Base-by-base conservation (phyloP, 2,888 invertebrate species). In the Catotricha subobsoleta region DNA sequence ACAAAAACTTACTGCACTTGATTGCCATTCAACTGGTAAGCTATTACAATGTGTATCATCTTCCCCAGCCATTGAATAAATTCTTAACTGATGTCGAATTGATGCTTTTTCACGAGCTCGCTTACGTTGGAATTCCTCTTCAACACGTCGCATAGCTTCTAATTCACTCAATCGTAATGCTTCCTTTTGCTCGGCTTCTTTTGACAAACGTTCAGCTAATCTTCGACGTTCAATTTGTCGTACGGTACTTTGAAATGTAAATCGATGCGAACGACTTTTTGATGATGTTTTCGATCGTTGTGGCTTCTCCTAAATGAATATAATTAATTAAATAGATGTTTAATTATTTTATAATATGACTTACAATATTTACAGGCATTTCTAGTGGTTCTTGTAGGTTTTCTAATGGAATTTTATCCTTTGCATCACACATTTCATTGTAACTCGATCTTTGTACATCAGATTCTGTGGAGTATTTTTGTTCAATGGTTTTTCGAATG, bases 61-160 rank as follows among this genome's bases (percentile, higher is more conserved):
- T 4, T 19, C 13, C 7, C 20, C 35, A n/a, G n/a, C n/a, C 52
- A 77, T 69, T 39, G 73, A 76, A 52, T 76, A 79, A 18, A 82
- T 62, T 34, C 80, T 62, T 48, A 83, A 60, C 56, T 83, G 83
- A 49, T 83, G 80, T 21, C 81, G 64, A 46, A 83, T 80, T 48
- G 64, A 74, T 1, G 78, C 79, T 56, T 80, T 80, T 59, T 80
- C 80, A 46, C 75, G 62, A 28, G 82, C 83, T 33, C 87, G 67
- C 60, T 87, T 86, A 47, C 75, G 69, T 57, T 86, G 84, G 59
- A 87, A 87, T 58, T 87, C 86, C 55, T 86, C 84, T 55, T 86
- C 84, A 3, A 86, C 86, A 54, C 78, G 70, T 53, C 49, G 46
- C 79, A 87, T 82, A 47, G 80, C 81, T 59, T 84, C 82, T 52